A percentile compares a stretch with the other conserved stretches of the same genome.
Evolutionary conservation across 1,140 invertebrate species (phyloP).

Genomic region (Philopotamus ludificatus): DNA sequence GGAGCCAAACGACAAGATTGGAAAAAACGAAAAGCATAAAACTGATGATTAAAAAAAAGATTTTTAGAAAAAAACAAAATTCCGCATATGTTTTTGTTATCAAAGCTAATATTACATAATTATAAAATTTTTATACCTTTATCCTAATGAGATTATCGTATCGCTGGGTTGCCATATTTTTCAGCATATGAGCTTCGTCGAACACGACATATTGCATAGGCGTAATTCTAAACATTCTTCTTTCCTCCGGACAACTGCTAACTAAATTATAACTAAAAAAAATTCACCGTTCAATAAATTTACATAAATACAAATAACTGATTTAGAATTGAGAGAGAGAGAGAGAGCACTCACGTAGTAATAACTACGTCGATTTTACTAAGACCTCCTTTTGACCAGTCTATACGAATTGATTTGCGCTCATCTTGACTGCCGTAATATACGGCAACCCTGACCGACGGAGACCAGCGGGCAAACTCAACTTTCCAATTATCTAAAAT

Average conservation of each 20-base stretch:
- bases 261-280: conserved; percentile 50
- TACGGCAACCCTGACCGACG: conserved; percentile 72
- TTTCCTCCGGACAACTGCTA: conserved; percentile 82
- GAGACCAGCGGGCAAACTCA: conserved; percentile 84
- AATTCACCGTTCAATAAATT: not conserved
- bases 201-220: conserved; percentile 91
- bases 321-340: not conserved
- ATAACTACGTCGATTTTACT: conserved; percentile 80
- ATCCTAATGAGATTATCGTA: conserved; percentile 89
- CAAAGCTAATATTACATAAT: too few species aligned
- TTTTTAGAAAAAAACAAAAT: too few species aligned
- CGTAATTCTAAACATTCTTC: conserved; percentile 86
- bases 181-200: conserved; percentile 97
- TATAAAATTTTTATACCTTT: conserved; percentile 63
- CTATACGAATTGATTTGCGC: conserved; percentile 70
- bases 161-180: conserved; percentile 91
- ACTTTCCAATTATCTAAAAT: conserved; percentile 82
- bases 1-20: too few species aligned
- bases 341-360: conserved; percentile 67
- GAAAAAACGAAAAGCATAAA: too few species aligned
- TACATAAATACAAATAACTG: not conserved
- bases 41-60: too few species aligned
- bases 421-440: conserved; percentile 90
- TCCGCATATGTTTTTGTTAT: too few species aligned
- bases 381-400: conserved; percentile 73